Conservation (phyloP, 2,113 vertebrate genomes). For the Grammomys surdaster region DNA sequence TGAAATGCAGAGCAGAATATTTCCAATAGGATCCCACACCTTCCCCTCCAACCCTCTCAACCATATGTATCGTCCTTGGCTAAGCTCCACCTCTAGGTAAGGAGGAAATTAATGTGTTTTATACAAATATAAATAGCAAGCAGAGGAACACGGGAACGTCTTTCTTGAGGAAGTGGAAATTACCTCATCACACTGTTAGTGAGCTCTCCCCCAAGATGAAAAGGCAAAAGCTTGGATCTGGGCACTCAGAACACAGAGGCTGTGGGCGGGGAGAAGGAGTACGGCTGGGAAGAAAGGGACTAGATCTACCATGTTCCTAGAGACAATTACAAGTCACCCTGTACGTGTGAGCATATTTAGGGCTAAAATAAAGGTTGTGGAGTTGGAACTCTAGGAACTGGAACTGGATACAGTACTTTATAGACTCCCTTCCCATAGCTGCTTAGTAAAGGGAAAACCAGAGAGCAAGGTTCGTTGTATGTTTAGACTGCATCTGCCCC, state of each 20-base stretch:
- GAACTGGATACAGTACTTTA: not conserved
- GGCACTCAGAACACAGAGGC: accelerated
- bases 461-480: accelerated
- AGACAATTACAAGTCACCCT: not conserved
- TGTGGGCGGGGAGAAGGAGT: too few species aligned
- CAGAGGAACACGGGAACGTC: constrained; percentile 65
- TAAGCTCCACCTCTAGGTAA: constrained; percentile 76
- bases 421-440: not conserved
- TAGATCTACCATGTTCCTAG: not conserved
- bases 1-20: accelerated
- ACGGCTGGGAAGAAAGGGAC: accelerated
- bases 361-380: not conserved
- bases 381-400: not conserved
- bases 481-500: too few species aligned
- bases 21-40: not conserved
- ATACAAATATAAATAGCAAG: constrained; percentile 76
- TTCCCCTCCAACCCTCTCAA: constrained; percentile 45
- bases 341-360: not conserved
- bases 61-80: constrained; percentile 79
- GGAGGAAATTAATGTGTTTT: constrained; percentile 81
- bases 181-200: constrained; percentile 62
- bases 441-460: too few species aligned
- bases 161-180: constrained; percentile 74
- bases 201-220: constrained; percentile 70
- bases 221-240: not conserved